A percentile compares a stretch with the other conserved stretches of the same genome.
These are phyloP conservation scores for Serrognathus titanus DNA, from an alignment of 2,888 invertebrate species.

Conservation along the genomic window DNA sequence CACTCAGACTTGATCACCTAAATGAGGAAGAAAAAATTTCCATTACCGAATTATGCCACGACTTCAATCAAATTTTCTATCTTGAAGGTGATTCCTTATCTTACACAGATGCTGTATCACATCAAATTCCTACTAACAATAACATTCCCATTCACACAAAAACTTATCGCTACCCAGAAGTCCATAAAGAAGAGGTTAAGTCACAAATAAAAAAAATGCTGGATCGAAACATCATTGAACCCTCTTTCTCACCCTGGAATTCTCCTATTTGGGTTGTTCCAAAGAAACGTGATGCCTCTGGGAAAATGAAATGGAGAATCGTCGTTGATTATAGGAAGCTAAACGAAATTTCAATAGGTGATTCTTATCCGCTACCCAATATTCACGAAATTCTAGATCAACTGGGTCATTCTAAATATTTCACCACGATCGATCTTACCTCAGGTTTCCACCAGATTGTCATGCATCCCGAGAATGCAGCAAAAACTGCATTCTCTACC, in stretches of 20 bases:
- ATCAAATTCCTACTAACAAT: constrained; percentile 36
- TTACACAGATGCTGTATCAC: constrained; percentile 27
- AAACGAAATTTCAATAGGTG: constrained; percentile 39
- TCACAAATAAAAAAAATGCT: constrained; percentile 32
- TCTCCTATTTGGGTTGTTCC: constrained; percentile 34
- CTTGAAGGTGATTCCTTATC: constrained; percentile 28
- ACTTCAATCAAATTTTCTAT: constrained; percentile 29
- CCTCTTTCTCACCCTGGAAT: constrained; percentile 25
- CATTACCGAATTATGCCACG: constrained; percentile 18
- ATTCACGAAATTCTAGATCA: constrained; percentile 40
- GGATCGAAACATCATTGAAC: constrained; percentile 28
- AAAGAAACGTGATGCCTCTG: constrained; percentile 33
- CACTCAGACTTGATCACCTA: constrained; percentile 13
- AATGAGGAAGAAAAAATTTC: constrained; percentile 26
- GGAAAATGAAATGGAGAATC: constrained; percentile 33
- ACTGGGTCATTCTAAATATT: constrained; percentile 39
- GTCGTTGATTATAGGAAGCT: constrained; percentile 42
- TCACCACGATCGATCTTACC: constrained; percentile 41
- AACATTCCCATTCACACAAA: constrained; percentile 34
- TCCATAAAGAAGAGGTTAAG: constrained; percentile 36
- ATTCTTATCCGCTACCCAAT: constrained; percentile 39
- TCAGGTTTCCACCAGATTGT: constrained; percentile 38
- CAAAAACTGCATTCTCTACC: too few relatives aligned
- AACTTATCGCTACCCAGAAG: constrained; percentile 38
- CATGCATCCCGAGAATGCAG: too few relatives aligned